Percentiles rank a stretch among this genome's conserved stretches.
Conservation (phyloP, 2,113 vertebrate species). For the Diadophis punctatus region DNA sequence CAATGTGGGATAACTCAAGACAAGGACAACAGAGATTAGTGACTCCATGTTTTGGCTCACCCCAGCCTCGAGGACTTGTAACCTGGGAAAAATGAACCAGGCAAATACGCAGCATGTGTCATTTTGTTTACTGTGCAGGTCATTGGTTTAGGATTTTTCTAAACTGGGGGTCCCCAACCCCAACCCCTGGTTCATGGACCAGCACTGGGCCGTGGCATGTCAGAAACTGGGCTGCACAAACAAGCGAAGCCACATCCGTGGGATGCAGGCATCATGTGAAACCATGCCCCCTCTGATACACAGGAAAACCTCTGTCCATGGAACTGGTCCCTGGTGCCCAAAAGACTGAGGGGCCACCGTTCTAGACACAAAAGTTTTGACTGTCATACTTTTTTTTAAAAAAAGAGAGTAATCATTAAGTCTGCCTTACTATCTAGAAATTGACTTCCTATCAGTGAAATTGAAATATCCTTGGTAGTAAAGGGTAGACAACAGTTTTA, state of each 20-base stretch:
- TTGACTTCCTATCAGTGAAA: neutral
- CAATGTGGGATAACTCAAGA: neutral
- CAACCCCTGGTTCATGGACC: too few species aligned
- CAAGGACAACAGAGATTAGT: neutral
- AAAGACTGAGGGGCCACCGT: too few species aligned
- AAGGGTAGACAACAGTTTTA: neutral
- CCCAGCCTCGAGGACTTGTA: neutral
- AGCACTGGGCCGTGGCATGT: too few species aligned
- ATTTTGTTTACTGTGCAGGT: neutral
- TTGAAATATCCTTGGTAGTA: neutral
- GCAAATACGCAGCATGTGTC: neutral
- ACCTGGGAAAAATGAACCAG: neutral
- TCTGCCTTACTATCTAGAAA: neutral
- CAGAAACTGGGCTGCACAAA: too few species aligned
- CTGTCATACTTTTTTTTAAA: neutral
- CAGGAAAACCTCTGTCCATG: too few species aligned
- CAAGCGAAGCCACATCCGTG: too few species aligned
- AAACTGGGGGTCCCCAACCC: too few species aligned
- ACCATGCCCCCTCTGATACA: too few species aligned
- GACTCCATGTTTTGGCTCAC: neutral
- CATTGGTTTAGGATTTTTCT: neutral
- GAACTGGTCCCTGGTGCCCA: too few species aligned
- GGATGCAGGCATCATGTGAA: too few species aligned
- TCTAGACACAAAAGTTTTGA: neutral
- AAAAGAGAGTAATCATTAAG: neutral